Evolutionary conservation across 2,113 vertebrate species (phyloP), one percentile per base, ranked within the genome.

Genomic region (Lasiurus borealis): DNA sequence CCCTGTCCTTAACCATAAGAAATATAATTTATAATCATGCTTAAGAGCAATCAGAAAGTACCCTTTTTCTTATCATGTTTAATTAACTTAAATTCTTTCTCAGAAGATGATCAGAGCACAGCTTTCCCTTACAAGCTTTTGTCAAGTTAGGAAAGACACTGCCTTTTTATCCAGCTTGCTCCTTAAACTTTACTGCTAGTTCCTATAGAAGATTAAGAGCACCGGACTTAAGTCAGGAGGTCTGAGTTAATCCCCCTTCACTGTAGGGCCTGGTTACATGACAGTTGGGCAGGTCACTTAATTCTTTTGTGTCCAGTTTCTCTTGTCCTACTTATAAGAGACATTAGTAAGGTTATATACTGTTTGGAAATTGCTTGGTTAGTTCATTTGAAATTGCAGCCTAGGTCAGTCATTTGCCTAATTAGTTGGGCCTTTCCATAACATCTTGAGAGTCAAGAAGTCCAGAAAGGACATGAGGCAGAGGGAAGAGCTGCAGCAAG

Each of bases 321-420:
- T 69, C 48, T 31, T 91, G 46, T 31, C 76, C 21, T 92, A 13
- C 15, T 57, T 88, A 27, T 95, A 29, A 66, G 48, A 92, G 62
- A 54, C 48, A 23, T 85, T 46, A 12, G 50, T 57, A 54, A 62
- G 72, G 50, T 82, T 81, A 34, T 59, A 21, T 36, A 23, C 57
- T 21, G 13, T 91, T 93, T 94, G 83, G 71, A 50, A 95, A 76
- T 48, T 5, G 75, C 40, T 48, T 34, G 75, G 34, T 92, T 40
- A 69, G 89, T 52, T 77, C 71, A 59, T 81, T 92, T 31, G 90
- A 91, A 89, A 86, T 78, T 82, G 54, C 40, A 72, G 15, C 40
- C 40, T 21, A 34, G 52, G 84, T 89, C 64, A 89, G 0, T 84
- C 7, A 9, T 95, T 88, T n/a, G 71, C 48, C 34, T 69, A 90